phyloP scores from a whole-genome alignment of 1,140 invertebrate species.

The Metopolophium dirhodum region DNA sequence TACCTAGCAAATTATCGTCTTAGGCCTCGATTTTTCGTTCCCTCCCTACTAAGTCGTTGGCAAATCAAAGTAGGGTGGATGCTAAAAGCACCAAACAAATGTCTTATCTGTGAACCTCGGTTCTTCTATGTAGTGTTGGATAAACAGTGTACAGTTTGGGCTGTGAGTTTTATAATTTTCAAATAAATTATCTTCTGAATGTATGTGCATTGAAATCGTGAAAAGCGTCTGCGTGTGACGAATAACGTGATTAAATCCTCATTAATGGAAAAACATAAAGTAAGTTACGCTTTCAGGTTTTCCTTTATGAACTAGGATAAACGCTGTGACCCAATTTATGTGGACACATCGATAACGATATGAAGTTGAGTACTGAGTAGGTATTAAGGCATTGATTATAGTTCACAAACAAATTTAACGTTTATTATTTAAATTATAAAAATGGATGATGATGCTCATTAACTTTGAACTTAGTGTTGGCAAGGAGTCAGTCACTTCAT shows the following conservation, averaged over 20 bases:
- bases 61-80: background rate
- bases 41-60: background rate
- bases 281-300: background rate
- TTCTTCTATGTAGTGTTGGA: background rate
- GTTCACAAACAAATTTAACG: background rate
- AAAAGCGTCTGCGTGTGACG: background rate
- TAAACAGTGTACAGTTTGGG: background rate
- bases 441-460: background rate
- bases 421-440: background rate
- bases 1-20: background rate
- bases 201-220: background rate
- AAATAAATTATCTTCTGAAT: background rate
- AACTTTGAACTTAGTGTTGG: background rate
- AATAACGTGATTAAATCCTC: background rate
- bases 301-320: background rate
- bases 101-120: background rate
- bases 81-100: background rate
- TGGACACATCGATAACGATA: background rate
- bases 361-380: no score
- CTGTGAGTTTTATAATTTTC: background rate
- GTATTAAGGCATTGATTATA: background rate
- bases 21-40: no score
- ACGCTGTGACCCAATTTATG: background rate
- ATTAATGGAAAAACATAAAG: background rate
- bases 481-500: background rate